These are phyloP conservation scores for Meloidogyne exigua DNA, from an alignment of 1,140 invertebrate species.

Conservation along the genomic window DNA sequence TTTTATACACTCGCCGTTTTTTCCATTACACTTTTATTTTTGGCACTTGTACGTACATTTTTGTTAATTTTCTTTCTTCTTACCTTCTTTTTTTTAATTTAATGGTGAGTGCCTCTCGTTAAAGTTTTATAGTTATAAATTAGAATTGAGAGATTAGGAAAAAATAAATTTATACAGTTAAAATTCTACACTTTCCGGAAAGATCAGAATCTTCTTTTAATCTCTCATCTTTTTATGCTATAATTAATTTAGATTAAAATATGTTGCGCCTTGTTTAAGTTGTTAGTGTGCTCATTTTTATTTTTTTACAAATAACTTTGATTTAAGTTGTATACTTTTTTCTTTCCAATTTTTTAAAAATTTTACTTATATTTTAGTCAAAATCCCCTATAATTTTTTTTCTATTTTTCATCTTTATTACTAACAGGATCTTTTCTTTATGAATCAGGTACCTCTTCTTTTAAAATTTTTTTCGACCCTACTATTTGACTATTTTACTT, in stretches of 20 bases:
- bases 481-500: not conserved
- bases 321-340: not conserved
- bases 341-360: not conserved
- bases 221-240: not conserved
- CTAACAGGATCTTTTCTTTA: conserved; percentile 5
- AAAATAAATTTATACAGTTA: no score
- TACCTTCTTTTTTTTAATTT: not conserved
- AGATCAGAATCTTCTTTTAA: no score
- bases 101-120: not conserved
- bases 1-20: not conserved
- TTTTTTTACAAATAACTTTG: not conserved
- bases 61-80: not conserved
- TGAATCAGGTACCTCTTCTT: not conserved
- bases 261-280: not conserved
- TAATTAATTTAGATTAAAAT: not conserved
- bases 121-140: no score
- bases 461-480: not conserved
- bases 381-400: not conserved
- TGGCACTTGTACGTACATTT: not conserved
- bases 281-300: conserved; percentile 2
- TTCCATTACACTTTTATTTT: not conserved
- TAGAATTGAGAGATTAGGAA: no score
- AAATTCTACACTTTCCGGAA: no score
- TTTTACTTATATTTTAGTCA: conserved; percentile 2
- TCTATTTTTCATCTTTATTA: not conserved